phyloP scores from a whole-genome alignment of 2,888 invertebrate genomes.

The Sceliomorpha sp. region DNA sequence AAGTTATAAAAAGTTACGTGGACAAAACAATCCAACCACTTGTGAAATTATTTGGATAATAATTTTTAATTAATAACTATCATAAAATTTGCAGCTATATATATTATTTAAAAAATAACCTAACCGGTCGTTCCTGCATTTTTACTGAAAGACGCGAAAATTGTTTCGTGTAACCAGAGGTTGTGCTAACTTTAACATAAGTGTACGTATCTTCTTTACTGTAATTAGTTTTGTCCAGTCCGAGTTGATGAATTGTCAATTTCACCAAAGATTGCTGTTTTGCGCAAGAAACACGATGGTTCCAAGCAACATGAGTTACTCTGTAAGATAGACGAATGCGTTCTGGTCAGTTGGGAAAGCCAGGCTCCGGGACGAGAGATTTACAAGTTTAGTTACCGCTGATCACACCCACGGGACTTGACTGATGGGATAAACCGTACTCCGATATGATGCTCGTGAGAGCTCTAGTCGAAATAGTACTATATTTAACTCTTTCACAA shows the following conservation, averaged over 20 bases:
- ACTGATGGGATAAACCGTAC: slow-evolving; percentile 62
- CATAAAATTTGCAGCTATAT: no score
- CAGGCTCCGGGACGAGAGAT: slow-evolving; percentile 70
- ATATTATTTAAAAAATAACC: no score
- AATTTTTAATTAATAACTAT: no score
- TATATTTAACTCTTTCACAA: slow-evolving; percentile 43
- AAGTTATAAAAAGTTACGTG: not conserved
- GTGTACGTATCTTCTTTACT: no score
- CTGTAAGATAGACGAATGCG: slow-evolving; percentile 78
- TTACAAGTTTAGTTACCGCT: slow-evolving; percentile 80
- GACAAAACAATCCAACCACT: no score
- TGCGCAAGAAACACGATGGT: slow-evolving; percentile 23
- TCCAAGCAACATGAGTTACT: slow-evolving; percentile 25
- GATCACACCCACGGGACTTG: slow-evolving; percentile 78
- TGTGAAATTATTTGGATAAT: no score
- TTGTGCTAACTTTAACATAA: no score
- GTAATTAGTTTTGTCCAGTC: no score
- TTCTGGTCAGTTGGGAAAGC: slow-evolving; percentile 79
- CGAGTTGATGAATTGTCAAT: slow-evolving; percentile 23
- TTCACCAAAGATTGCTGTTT: slow-evolving; percentile 18
- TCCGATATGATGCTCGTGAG: slow-evolving; percentile 63
- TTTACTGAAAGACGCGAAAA: no score
- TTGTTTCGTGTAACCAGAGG: no score
- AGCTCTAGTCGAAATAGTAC: slow-evolving; percentile 52
- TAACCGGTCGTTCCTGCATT: no score